These are phyloP conservation scores for Lipophrys pholis DNA, from an alignment of 2,113 vertebrate species.

Conservation along the genomic window DNA sequence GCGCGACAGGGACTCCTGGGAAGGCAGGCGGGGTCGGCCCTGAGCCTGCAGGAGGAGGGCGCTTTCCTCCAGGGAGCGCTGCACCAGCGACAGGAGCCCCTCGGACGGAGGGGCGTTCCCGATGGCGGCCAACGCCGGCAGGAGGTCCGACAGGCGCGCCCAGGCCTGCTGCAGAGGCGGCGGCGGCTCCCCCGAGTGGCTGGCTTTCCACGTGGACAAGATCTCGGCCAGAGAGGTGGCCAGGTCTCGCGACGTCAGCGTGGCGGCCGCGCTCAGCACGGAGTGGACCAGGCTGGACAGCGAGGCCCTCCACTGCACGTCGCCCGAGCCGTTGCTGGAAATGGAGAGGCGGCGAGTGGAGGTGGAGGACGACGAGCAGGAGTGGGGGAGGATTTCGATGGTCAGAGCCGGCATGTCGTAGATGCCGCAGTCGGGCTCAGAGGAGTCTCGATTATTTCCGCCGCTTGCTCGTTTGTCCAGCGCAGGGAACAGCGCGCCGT, in stretches of 20 bases:
- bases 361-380: conserved; percentile 66
- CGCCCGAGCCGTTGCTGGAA: conserved; percentile 84
- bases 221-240: conserved; percentile 82
- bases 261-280: conserved; percentile 65
- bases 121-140: conserved; percentile 74
- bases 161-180: conserved; percentile 81
- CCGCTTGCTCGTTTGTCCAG: conserved; percentile 61
- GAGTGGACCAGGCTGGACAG: conserved; percentile 81
- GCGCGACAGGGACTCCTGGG: conserved; percentile 89
- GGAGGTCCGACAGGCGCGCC: conserved; percentile 81
- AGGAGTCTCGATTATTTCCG: conserved; percentile 50
- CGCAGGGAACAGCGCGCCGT: conserved; percentile 71
- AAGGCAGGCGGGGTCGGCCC: conserved; percentile 86
- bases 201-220: conserved; percentile 82
- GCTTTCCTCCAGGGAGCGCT: conserved; percentile 83
- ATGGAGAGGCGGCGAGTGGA: conserved; percentile 78
- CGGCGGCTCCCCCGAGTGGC: conserved; percentile 72
- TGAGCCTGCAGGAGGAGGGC: conserved; percentile 79
- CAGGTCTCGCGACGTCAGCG: conserved; percentile 76
- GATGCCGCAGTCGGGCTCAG: conserved; percentile 83
- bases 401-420: conserved; percentile 89
- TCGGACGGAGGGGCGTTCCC: conserved; percentile 74
- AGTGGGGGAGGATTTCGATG: conserved; percentile 72
- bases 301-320: conserved; percentile 79
- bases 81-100: conserved; percentile 75